A percentile compares a stretch with the other conserved stretches of the same genome.
Evolutionary conservation across 2,113 vertebrate species (phyloP).

Genomic region (Tympanuchus pallidicinctus): DNA sequence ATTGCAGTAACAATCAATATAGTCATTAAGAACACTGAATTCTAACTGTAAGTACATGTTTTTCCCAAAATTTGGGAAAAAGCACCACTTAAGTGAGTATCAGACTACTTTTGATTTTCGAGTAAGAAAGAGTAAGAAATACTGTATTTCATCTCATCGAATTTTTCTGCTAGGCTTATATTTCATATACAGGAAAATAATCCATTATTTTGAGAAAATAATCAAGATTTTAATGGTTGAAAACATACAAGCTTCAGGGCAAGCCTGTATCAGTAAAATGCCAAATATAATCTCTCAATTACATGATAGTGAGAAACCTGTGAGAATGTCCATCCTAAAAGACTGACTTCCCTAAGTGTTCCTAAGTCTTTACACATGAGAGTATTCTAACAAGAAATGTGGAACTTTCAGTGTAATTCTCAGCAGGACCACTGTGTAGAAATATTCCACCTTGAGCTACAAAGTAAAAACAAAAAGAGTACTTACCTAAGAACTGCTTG

Average conservation of each 20-base stretch:
- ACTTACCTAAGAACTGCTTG: neutral
- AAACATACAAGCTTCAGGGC: neutral
- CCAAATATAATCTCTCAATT: neutral
- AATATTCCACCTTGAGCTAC: neutral
- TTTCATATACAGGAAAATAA: neutral
- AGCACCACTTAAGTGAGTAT: neutral
- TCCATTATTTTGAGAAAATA: neutral
- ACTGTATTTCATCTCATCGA: neutral
- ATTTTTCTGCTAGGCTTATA: neutral
- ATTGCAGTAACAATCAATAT: neutral
- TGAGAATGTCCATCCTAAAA: neutral
- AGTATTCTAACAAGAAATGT: neutral
- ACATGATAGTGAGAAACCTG: neutral
- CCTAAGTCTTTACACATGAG: neutral
- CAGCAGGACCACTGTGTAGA: neutral
- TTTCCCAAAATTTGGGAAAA: neutral
- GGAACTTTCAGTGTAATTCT: neutral
- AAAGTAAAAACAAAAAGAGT: neutral
- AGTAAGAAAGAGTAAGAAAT: neutral
- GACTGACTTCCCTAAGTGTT: neutral
- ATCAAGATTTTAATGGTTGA: neutral
- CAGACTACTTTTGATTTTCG: neutral
- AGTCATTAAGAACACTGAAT: neutral
- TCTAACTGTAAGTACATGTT: neutral
- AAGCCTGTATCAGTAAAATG: neutral